These are phyloP conservation scores for Melinopterus prodromus DNA, from an alignment of 2,888 invertebrate genomes.

Conservation along the genomic window DNA sequence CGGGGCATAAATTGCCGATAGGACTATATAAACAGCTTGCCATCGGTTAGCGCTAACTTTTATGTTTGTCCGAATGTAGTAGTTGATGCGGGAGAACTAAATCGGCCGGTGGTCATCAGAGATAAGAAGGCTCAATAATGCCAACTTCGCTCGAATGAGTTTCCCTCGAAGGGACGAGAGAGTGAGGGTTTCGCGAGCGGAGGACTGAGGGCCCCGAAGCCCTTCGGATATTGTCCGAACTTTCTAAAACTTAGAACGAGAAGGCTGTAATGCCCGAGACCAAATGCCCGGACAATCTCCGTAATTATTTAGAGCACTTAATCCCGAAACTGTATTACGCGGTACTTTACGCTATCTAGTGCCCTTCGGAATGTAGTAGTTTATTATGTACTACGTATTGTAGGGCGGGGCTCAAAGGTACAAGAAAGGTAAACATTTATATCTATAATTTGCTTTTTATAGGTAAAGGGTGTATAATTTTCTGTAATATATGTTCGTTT, in stretches of 20 bases:
- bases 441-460: no score
- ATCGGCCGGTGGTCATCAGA: constrained; percentile 37
- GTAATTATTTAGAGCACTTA: constrained; percentile 19
- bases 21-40: constrained; percentile 15
- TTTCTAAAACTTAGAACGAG: neutral
- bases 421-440: no score
- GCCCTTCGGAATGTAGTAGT: neutral
- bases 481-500: no score
- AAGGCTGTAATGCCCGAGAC: neutral
- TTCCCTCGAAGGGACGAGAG: neutral
- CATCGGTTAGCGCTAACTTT: constrained; percentile 35
- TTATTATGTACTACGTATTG: neutral
- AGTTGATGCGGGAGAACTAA: constrained; percentile 28
- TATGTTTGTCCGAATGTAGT: constrained; percentile 32
- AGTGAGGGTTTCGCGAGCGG: neutral
- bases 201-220: neutral
- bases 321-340: neutral
- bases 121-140: constrained; percentile 35
- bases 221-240: constrained; percentile 20
- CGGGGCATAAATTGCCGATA: constrained; percentile 10
- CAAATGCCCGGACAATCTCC: constrained; percentile 6
- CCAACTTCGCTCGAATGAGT: neutral
- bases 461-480: no score
- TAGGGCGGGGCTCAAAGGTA: no score
- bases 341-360: neutral